phyloP scores from a whole-genome alignment of 2,113 vertebrate genomes.

The Stercorarius parasiticus region DNA sequence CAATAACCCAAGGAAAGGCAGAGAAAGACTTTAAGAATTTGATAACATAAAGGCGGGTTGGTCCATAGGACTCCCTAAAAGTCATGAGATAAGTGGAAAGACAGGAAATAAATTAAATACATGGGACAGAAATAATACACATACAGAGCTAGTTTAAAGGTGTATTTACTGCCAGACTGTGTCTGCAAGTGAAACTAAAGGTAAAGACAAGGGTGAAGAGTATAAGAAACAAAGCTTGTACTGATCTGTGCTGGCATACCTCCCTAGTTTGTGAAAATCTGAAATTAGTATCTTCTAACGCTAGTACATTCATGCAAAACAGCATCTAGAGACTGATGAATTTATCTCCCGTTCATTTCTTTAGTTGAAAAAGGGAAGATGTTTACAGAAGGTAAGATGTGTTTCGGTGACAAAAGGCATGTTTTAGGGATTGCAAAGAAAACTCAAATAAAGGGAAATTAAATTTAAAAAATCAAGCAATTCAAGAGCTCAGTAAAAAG shows the following conservation, averaged over 20 bases:
- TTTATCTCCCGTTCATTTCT: rapidly evolving
- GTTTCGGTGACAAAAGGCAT: background rate
- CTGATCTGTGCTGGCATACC: background rate
- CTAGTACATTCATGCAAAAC: background rate
- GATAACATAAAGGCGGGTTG: background rate
- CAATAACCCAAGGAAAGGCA: background rate
- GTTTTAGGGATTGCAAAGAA: background rate
- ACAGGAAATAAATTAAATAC: background rate
- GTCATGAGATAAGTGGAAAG: background rate
- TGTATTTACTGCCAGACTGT: background rate
- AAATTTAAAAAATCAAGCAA: background rate
- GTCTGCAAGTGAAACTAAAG: background rate
- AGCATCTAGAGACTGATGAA: background rate
- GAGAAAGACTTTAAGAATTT: background rate
- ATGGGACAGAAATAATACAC: background rate
- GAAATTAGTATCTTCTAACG: background rate
- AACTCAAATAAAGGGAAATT: background rate
- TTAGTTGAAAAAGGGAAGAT: background rate
- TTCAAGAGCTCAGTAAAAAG: background rate
- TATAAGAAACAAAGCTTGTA: background rate
- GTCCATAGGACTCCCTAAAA: background rate
- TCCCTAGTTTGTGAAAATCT: background rate
- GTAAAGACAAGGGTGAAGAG: background rate
- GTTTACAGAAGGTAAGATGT: background rate
- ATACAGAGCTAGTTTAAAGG: background rate